Evolutionary conservation across 2,888 invertebrate genomes (phyloP).

Genomic region (Calliopum simillimum): DNA sequence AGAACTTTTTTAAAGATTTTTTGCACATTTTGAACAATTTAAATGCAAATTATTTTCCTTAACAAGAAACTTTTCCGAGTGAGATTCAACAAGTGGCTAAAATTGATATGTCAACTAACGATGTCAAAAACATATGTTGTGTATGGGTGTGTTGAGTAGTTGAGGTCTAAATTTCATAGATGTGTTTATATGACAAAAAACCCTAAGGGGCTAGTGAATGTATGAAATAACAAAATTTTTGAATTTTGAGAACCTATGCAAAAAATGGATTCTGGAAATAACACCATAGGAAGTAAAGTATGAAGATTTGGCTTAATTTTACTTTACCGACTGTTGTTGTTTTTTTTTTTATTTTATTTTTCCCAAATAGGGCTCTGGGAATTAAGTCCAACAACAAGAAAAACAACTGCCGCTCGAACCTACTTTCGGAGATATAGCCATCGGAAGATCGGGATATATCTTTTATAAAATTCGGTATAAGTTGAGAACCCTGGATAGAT

Average conservation of each 20-base stretch:
- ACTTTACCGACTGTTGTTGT: neutral
- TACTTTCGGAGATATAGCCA: no score
- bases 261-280: neutral
- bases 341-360: neutral
- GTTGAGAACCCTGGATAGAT: no score
- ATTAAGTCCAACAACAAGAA: no score
- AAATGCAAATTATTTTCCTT: neutral
- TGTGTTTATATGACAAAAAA: neutral
- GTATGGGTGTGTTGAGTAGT: conserved; percentile 21
- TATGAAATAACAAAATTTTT: neutral
- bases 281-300: neutral
- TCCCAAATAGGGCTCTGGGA: no score
- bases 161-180: neutral
- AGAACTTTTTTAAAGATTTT: neutral
- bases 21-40: conserved; percentile 9
- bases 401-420: no score
- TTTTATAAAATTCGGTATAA: no score
- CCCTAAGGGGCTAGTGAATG: neutral
- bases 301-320: neutral
- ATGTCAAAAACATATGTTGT: conserved; percentile 54
- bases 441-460: no score
- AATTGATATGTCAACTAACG: neutral
- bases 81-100: conserved; percentile 42
- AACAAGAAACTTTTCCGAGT: neutral
- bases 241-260: neutral